Evolutionary conservation across 2,797 vertebrate genomes (phyloP).

Genomic region (Sebastes matsubarae): DNA sequence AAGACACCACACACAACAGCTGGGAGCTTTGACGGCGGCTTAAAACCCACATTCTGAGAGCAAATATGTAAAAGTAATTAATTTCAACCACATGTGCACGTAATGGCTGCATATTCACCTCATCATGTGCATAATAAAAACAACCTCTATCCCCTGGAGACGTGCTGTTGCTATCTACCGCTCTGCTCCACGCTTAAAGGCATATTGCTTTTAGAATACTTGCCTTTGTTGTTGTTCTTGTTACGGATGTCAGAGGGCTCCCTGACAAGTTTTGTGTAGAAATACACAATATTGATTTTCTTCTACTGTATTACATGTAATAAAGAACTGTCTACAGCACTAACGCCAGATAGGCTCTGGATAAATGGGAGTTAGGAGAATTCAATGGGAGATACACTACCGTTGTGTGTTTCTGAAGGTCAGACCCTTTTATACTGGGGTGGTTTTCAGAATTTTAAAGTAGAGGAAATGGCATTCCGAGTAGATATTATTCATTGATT

Average conservation of each 20-base stretch:
- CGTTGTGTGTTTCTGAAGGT: conserved; percentile 42
- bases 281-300: conserved; percentile 58
- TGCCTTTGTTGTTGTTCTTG: conserved; percentile 43
- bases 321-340: conserved; percentile 30
- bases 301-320: conserved; percentile 31
- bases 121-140: conserved; percentile 13
- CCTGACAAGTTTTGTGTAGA: conserved; percentile 42
- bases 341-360: conserved; percentile 7
- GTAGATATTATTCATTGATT: conserved; percentile 55
- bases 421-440: conserved; percentile 11
- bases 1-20: conserved; percentile 53
- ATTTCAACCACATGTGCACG: conserved; percentile 35
- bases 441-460: conserved; percentile 42
- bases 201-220: conserved; percentile 18
- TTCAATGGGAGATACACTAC: not conserved
- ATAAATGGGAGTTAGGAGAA: conserved; percentile 23
- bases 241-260: conserved; percentile 45
- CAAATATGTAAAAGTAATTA: conserved; percentile 55
- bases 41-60: conserved; percentile 38
- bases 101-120: conserved; percentile 12
- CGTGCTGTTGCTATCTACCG: not conserved
- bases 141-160: conserved; percentile 10
- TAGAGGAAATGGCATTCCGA: conserved; percentile 28
- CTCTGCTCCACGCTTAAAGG: conserved; percentile 1
- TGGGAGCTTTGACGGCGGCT: conserved; percentile 37